Percentiles rank a stretch among this genome's conserved stretches.
These are phyloP conservation scores for Dromas ardeola DNA, from an alignment of 2,113 vertebrate species.

Conservation along the genomic window DNA sequence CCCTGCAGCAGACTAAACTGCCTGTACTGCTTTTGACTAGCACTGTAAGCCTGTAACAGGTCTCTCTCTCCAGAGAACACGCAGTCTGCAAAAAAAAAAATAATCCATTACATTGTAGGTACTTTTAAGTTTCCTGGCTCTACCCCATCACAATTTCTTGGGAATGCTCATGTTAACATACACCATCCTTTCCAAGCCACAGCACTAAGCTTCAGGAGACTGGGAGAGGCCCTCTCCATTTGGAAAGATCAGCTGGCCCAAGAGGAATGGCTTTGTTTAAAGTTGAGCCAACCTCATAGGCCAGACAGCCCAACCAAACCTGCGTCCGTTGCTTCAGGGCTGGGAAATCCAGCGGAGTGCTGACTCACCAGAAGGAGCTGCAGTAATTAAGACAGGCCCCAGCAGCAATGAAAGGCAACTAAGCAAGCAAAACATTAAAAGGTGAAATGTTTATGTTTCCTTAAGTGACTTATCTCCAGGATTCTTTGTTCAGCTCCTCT, in stretches of 20 bases:
- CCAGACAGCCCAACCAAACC: conserved; percentile 42
- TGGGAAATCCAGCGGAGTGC: conserved; percentile 41
- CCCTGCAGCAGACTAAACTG: not conserved
- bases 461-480: conserved; percentile 34
- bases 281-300: conserved; percentile 54
- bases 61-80: not conserved
- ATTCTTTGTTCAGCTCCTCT: not conserved
- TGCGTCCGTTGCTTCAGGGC: not conserved
- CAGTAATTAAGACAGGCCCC: conserved; percentile 23
- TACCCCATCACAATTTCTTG: not conserved
- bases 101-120: not conserved
- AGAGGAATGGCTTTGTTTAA: conserved; percentile 28
- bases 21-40: not conserved
- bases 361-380: conserved; percentile 50
- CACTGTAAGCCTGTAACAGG: not conserved
- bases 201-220: not conserved
- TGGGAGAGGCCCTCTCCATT: conserved; percentile 27
- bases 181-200: not conserved
- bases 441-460: conserved; percentile 21
- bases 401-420: conserved; percentile 19
- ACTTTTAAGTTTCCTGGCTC: conserved; percentile 17
- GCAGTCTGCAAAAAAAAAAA: not conserved
- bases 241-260: conserved; percentile 27
- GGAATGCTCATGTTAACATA: not conserved
- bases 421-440: conserved; percentile 29